phyloP scores from a whole-genome alignment of 2,113 vertebrate species.

The Cyphomyrus discorhynchus region DNA sequence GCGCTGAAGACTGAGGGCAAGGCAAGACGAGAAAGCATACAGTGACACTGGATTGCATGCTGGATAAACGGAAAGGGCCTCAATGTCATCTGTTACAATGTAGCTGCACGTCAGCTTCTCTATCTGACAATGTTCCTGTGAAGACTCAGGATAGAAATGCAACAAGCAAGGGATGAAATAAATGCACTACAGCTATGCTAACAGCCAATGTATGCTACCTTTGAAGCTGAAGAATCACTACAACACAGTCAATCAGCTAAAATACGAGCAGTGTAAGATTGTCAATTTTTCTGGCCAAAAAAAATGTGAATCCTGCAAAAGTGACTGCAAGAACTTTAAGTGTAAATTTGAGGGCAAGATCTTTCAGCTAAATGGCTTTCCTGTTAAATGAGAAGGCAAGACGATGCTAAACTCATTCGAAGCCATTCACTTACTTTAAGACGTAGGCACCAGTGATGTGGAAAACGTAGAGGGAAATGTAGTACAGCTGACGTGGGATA shows the following conservation, averaged over 20 bases:
- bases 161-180: background rate
- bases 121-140: background rate
- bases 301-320: background rate
- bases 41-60: background rate
- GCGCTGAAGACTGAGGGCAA: slow-evolving; percentile 60
- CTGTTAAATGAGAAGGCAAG: background rate
- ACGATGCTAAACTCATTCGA: background rate
- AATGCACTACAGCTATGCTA: background rate
- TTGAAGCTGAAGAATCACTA: background rate
- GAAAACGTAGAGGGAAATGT: slow-evolving; percentile 74
- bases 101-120: background rate
- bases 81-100: background rate
- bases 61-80: background rate
- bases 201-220: background rate
- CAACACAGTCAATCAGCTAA: background rate
- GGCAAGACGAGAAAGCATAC: background rate
- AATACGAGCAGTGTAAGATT: background rate
- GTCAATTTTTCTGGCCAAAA: background rate
- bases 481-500: slow-evolving; percentile 73
- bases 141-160: background rate
- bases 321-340: background rate
- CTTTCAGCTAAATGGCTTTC: background rate
- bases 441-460: slow-evolving; percentile 77
- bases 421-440: slow-evolving; percentile 66
- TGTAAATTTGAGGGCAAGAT: background rate